Base-by-base conservation (phyloP, 2,797 vertebrate genomes). In the Siniperca obscura region DNA sequence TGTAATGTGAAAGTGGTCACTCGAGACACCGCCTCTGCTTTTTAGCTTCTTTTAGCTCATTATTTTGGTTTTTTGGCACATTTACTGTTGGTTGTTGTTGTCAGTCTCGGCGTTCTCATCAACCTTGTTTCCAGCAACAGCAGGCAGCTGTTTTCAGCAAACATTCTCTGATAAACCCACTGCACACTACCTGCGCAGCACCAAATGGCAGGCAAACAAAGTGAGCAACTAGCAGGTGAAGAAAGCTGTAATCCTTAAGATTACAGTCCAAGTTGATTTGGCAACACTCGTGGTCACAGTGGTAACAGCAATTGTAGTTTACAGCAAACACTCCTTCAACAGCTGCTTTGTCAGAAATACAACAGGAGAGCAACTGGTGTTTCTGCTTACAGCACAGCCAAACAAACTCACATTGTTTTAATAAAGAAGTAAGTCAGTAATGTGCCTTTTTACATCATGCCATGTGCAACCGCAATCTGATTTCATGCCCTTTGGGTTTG, bases 131-230 rank as follows among this genome's bases (percentile, higher is more conserved):
- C 57, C 60, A 71, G 40, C 50, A 66, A 14, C 55, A 67, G 76
- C 60, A 62, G 55, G n/a, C 67, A 76, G 56, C 56, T 61, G 42
- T 72, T 69, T 56, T 42, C 14, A 76, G 34, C 22, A 36, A 62
- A 77, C 38, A 55, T 4, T 7, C 69, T 42, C 61, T 50, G 19
- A 17, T 36, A 60, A 71, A 44, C 16, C 25, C 72, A 40, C 9
- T 27, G 30, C 64, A 34, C 27, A 50, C 40, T 22, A 59, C 66
- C 36, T 50, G 68, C 1, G 1, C 34, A 19, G 6, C 46, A 25
- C 11, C n/a, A 14, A 65, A 50, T 57, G 17, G 9, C 42, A 48
- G 65, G n/a, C 53, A 48, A 27, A 46, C 38, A 59, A 48, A 52
- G 52, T n/a, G 25, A 62, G 48, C 17, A 48, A 30, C 57, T 68